Conservation (phyloP, 2,113 vertebrate species). For the Myiopsitta monachus region DNA sequence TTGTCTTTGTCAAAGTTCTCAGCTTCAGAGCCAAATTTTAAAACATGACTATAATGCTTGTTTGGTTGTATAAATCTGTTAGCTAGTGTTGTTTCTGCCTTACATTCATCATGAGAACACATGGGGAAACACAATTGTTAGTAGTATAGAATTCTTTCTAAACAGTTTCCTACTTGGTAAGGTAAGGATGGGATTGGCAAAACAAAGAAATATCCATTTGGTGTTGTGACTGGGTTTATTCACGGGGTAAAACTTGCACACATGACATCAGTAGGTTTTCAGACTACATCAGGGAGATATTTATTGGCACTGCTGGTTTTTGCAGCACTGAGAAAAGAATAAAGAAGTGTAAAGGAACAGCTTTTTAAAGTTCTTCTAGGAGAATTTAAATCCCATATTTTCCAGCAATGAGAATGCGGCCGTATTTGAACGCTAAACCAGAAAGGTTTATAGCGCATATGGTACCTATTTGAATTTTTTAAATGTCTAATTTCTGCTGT, state of each 20-base stretch:
- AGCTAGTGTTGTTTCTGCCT: neutral
- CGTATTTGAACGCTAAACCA: constrained; percentile 46
- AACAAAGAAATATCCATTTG: neutral
- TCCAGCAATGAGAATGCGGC: neutral
- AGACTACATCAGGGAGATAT: neutral
- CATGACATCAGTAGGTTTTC: neutral
- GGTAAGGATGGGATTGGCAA: neutral
- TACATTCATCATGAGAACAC: neutral
- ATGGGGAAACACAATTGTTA: neutral
- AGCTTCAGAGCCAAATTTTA: neutral
- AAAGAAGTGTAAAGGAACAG: constrained; percentile 2
- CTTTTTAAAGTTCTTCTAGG: constrained; percentile 6
- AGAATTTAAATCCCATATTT: constrained; percentile 22
- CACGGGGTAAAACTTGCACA: neutral
- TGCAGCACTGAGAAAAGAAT: neutral
- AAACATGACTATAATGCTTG: neutral
- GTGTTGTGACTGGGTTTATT: neutral
- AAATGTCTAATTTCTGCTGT: constrained; percentile 59
- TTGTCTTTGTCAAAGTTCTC: neutral
- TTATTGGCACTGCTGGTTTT: neutral
- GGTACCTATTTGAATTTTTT: constrained; percentile 66
- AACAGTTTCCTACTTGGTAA: neutral
- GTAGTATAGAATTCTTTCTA: neutral
- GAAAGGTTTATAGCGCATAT: constrained; percentile 43
- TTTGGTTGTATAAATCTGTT: neutral